A percentile compares a stretch with the other conserved stretches of the same genome.
Evolutionary conservation across 2,797 vertebrate species (phyloP).

Genomic region (Lacerta agilis): DNA sequence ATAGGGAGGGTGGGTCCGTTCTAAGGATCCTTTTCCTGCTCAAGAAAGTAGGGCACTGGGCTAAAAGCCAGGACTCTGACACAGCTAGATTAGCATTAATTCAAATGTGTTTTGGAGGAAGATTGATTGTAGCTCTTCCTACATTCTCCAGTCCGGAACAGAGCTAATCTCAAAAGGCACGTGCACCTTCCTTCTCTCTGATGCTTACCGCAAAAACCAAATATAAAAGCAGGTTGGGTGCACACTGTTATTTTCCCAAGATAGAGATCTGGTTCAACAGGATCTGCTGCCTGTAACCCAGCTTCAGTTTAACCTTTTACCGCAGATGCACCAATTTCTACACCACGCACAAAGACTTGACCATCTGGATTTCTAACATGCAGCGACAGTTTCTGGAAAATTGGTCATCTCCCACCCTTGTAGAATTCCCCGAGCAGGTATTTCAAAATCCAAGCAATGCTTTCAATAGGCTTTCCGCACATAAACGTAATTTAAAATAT

Average conservation of each 20-base stretch:
- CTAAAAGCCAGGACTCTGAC: neutral
- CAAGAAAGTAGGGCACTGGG: neutral
- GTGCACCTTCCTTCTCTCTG: neutral
- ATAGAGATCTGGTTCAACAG: conserved; percentile 1
- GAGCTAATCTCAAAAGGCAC: neutral
- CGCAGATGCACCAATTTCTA: neutral
- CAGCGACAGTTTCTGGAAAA: neutral
- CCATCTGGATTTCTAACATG: neutral
- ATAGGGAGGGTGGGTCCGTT: neutral
- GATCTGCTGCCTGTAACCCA: neutral
- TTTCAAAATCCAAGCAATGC: neutral
- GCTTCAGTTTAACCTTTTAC: neutral
- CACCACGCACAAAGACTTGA: neutral
- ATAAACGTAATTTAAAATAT: neutral
- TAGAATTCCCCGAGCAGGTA: neutral
- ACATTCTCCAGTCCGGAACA: neutral
- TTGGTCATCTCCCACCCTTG: neutral
- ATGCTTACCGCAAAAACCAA: neutral
- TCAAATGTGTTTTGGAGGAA: neutral
- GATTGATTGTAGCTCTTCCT: neutral
- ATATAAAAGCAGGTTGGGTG: neutral
- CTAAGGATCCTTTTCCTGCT: neutral
- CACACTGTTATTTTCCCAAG: neutral
- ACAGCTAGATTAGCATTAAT: neutral
- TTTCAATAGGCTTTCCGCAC: neutral